Conservation (phyloP, 1,140 invertebrate genomes). For the Pectinophora gossypiella region DNA sequence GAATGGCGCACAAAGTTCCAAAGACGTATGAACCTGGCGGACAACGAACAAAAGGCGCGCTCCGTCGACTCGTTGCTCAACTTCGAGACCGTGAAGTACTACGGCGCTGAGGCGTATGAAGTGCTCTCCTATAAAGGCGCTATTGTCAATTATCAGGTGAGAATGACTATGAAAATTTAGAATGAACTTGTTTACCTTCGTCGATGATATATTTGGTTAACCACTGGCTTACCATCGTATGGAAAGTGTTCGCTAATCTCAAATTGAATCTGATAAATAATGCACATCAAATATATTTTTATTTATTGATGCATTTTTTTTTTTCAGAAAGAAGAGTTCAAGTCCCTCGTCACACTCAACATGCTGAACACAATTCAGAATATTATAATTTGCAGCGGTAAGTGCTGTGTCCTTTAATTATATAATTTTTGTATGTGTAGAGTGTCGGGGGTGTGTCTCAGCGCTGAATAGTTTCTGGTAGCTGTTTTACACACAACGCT, state of each 20-base stretch:
- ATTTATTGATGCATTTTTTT: conserved; percentile 12
- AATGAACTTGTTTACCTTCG: too few species aligned
- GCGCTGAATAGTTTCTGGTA: too few species aligned
- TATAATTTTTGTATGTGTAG: too few species aligned
- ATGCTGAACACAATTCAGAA: conserved; percentile 94
- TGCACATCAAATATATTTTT: too few species aligned
- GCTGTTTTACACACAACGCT: too few species aligned
- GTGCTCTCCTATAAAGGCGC: conserved; percentile 88
- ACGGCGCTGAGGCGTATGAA: conserved; percentile 94
- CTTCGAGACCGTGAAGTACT: conserved; percentile 99
- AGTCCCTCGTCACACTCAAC: conserved; percentile 88
- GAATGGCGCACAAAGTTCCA: conserved; percentile 98
- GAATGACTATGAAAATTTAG: too few species aligned
- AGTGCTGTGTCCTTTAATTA: too few species aligned
- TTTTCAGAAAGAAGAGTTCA: conserved; percentile 90
- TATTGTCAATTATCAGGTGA: conserved; percentile 88
- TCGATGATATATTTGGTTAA: too few species aligned
- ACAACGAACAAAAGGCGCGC: conserved; percentile 92
- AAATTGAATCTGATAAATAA: too few species aligned
- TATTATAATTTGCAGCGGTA: conserved; percentile 86
- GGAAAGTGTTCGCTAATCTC: too few species aligned
- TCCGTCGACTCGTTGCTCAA: conserved; percentile 98
- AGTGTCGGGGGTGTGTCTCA: too few species aligned
- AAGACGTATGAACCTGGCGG: conserved; percentile 93
- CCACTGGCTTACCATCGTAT: too few species aligned